phyloP scores from a whole-genome alignment of 2,888 invertebrate genomes.

The Creontiades dilutus region DNA sequence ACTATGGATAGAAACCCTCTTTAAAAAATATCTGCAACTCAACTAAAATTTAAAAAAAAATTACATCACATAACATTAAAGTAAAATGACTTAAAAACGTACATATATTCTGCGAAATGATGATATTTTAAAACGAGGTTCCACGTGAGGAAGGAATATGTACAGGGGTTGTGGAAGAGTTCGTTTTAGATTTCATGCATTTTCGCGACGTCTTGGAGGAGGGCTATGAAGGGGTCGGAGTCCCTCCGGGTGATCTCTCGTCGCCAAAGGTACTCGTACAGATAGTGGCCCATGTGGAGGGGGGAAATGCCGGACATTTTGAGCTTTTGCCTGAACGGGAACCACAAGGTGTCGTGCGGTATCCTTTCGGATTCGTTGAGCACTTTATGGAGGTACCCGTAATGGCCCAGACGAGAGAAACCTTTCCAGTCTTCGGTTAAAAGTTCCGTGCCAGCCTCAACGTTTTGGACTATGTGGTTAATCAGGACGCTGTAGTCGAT shows the following conservation, averaged over 20 bases:
- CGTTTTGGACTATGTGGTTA: conserved; percentile 51
- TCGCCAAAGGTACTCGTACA: conserved; percentile 64
- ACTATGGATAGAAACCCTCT: neutral
- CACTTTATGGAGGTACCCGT: conserved; percentile 62
- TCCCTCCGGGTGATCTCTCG: conserved; percentile 59
- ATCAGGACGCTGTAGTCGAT: conserved; percentile 56
- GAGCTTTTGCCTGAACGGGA: conserved; percentile 53
- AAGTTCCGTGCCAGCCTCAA: conserved; percentile 50
- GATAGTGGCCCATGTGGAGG: conserved; percentile 59
- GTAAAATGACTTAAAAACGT: neutral
- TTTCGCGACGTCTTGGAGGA: conserved; percentile 64
- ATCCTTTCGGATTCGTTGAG: conserved; percentile 44
- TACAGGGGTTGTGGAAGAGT: neutral
- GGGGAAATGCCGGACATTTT: conserved; percentile 33
- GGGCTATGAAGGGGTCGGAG: conserved; percentile 48
- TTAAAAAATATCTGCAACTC: neutral
- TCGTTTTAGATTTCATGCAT: conserved; percentile 62
- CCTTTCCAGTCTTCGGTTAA: conserved; percentile 68
- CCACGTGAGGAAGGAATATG: neutral
- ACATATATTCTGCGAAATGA: neutral
- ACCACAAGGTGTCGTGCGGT: conserved; percentile 59
- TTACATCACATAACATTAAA: conserved; percentile 4
- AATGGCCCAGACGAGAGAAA: conserved; percentile 49
- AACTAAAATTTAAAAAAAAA: neutral
- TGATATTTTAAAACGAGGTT: neutral